A percentile compares a stretch with the other conserved stretches of the same genome.
Evolutionary conservation across 2,797 vertebrate species (phyloP).

Genomic region (Aeoliscus strigatus): DNA sequence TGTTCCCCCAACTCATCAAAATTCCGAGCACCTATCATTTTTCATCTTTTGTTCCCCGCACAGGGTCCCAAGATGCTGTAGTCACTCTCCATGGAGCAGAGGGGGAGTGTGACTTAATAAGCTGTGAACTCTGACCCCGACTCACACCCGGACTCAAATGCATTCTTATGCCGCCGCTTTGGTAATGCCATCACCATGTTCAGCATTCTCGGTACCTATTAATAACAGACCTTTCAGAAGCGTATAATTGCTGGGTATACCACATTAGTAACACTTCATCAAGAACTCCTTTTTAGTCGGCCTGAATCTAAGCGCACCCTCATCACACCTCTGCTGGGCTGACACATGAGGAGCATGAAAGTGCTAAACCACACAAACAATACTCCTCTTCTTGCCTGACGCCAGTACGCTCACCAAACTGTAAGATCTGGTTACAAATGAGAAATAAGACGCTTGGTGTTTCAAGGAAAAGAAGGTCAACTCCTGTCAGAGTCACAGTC

Average conservation of each 20-base stretch:
- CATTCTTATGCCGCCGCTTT: slow-evolving; percentile 15
- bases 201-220: not conserved
- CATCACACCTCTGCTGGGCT: slow-evolving; percentile 49
- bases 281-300: slow-evolving; percentile 45
- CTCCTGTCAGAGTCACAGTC: slow-evolving; percentile 58
- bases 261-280: slow-evolving; percentile 25
- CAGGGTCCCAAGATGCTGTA: slow-evolving; percentile 49
- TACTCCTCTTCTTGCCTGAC: slow-evolving; percentile 53
- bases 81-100: slow-evolving; percentile 57
- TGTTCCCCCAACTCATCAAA: slow-evolving; percentile 71
- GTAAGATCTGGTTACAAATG: slow-evolving; percentile 71
- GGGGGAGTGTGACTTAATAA: slow-evolving; percentile 47
- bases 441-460: slow-evolving; percentile 67
- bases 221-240: not conserved
- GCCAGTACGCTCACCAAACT: slow-evolving; percentile 46
- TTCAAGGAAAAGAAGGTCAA: slow-evolving; percentile 71
- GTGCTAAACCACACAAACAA: slow-evolving; percentile 65
- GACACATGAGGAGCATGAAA: slow-evolving; percentile 60
- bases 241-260: slow-evolving; percentile 31
- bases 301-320: slow-evolving; percentile 48
- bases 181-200: no score
- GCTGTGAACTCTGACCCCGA: slow-evolving; percentile 52
- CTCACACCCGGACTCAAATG: slow-evolving; percentile 26
- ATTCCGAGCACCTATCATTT: slow-evolving; percentile 70
- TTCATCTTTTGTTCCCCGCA: slow-evolving; percentile 58